Base-by-base conservation (phyloP, 2,113 vertebrate genomes). In the Ictalurus punctatus region DNA sequence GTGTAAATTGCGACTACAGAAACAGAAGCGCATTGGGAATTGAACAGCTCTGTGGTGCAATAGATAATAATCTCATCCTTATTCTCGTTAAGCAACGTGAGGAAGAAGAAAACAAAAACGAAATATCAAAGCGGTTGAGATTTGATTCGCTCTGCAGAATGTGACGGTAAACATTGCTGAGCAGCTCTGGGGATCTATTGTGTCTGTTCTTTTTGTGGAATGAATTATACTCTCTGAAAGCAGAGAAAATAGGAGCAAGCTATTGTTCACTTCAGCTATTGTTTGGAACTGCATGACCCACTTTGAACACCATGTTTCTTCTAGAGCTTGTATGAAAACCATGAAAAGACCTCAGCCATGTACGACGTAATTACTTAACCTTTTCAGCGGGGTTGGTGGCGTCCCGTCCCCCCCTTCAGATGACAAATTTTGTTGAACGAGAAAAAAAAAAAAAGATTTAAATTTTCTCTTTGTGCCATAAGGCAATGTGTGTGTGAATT, bases 201-300 rank as follows among this genome's bases (percentile, higher is more conserved):
- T 89, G 76, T 80, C 44, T 40, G 40, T 61, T 87, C 76, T 85
- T 85, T 80, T 89, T 87, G 71, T 61, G 34, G n/a, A 81, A 37
- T 44, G 78, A 88, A 89, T 90, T 83, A 79, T 89, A 86, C 71
- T 56, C 69, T 84, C 17, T 80, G 85, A 87, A 91, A 80, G 81
- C 78, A 73, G 61, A 86, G 86, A 86, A 87, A 79, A 84, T 73
- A 73, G 65, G 12, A 63, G 83, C 65, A 44, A 44, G 59, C 73
- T 65, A 56, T 74, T 84, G 80, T 88, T 74, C 76, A 34, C 25
- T 48, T 59, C 67, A 13, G 61, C 56, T 84, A 86, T 90, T 88
- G 83, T 90, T 88, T 13, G 40, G 78, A 79, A 56, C n/a, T 25
- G 58, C 27, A 54, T 89, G 83, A 88, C 84, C 88, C 89, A 88